Base-by-base conservation (phyloP, 1,140 invertebrate genomes). In the Prorops nasuta region DNA sequence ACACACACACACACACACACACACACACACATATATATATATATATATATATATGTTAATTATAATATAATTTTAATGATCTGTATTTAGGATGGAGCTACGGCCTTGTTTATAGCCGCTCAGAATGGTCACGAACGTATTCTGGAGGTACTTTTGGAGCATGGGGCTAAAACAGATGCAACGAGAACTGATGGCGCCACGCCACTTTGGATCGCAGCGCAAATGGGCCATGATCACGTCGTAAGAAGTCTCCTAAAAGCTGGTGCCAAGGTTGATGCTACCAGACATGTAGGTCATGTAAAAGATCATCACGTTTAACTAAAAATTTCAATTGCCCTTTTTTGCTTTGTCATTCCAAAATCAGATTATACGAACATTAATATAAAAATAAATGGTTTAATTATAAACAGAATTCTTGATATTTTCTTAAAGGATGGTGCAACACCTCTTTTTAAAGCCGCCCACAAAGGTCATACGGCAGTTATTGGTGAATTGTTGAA, bases 121-220 rank as follows among this genome's bases (percentile, higher is more conserved):
- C 89, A 95, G 73, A 94, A 95, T 78, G 92, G 92, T 0, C 91
- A 96, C 75, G 81, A 85, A 21, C 84, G 86, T 17, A 86, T 91
- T 47, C 76, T 90, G 16, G 74, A 83, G 14, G 77, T 85, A 52
- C 78, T 95, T 14, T 66, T 94, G 37, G 74, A 81, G 16, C 82
- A 83, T 19, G 86, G 87, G 48, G 90, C 88, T 3, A 77, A 82
- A 49, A 81, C 85, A 22, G 89, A 94, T 68, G 74, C 79, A 0
- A 77, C 82, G 49, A 79, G 91, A 53, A 83, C 81, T 37, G 94
- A 96, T 77, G 86, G 90, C 46, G 91, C 92, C 43, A 90, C 91
- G 9, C 87, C 94, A 22, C 81, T 97, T 32, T 96, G 92, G 92
- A 96, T 97, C 62, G 88, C 92, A 3, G 84, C 91, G 34, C 94